Base-by-base conservation (phyloP, 2,113 vertebrate genomes). In the Pteropus alecto region DNA sequence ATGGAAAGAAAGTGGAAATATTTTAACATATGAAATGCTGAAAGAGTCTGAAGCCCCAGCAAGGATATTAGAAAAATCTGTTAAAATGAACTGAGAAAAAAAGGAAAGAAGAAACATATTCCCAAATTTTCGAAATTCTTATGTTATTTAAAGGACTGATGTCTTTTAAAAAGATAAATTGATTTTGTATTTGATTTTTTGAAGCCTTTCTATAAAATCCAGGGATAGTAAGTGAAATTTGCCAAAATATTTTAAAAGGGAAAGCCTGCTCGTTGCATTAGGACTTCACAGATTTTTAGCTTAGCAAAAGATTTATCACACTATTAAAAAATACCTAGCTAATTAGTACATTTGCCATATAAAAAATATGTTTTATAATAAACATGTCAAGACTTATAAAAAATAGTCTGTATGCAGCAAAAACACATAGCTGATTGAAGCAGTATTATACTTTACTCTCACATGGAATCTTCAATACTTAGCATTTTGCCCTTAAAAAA, bases 181-280 rank as follows among this genome's bases (percentile, higher is more conserved):
- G 96, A 97, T 97, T 98, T 94, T 82, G 78, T 84, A 97, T 94
- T 97, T 97, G 89, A 94, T 94, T 98, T 89, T 89, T 96, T 97
- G 94, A 98, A 98, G 97, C 88, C 3, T 97, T 97, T 97, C 43
- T 51, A 54, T 70, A 86, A 96, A 88, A 97, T 95, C 89, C 93
- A 98, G 94, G 97, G 81, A 43, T 94, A 87, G 70, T 92, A 97
- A 96, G 60, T 87, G 90, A 92, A 77, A 95, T 97, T 97, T 98
- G 93, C 93, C 97, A 97, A 95, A 98, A 97, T 97, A 98, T 97
- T 96, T 96, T 60, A 87, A 93, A 68, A 97, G 28, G 43, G 56
- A 79, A 74, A 94, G 6, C 35, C 56, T 98, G 95, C 51, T 51
- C 15, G 91, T 86, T n/a, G 28, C 0, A 0, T 98, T 98, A 89